Percentiles rank a stretch among this genome's conserved stretches.
Evolutionary conservation across 2,888 invertebrate genomes (phyloP).

Genomic region (Coenonympha arcania): DNA sequence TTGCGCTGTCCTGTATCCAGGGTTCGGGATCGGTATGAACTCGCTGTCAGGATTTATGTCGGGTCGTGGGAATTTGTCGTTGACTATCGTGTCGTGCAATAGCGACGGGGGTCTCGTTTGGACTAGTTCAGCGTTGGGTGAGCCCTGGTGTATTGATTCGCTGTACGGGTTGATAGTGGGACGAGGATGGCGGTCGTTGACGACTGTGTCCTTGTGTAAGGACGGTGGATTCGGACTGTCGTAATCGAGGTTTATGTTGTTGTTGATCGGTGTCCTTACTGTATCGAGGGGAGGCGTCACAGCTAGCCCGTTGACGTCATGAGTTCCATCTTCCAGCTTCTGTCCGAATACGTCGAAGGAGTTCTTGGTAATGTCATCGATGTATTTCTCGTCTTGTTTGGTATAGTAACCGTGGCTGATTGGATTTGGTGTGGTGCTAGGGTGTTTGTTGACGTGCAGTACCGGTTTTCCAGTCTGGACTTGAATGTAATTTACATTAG

Average conservation of each 20-base stretch:
- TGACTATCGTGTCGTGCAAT: conserved; percentile 79
- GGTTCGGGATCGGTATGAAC: conserved; percentile 67
- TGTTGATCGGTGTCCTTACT: conserved; percentile 64
- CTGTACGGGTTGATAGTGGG: conserved; percentile 81
- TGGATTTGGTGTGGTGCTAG: conserved; percentile 71
- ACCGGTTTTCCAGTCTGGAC: conserved; percentile 53
- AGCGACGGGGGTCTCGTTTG: conserved; percentile 65
- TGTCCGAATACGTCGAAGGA: conserved; percentile 83
- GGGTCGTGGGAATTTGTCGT: conserved; percentile 80
- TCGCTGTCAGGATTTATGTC: conserved; percentile 81
- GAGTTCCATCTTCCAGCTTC: conserved; percentile 73
- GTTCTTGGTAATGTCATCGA: conserved; percentile 82
- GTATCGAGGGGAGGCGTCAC: conserved; percentile 65
- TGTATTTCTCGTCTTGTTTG: conserved; percentile 77
- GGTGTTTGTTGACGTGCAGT: conserved; percentile 48
- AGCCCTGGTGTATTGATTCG: conserved; percentile 61
- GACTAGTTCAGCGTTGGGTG: conserved; percentile 48
- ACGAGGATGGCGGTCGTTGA: conserved; percentile 80
- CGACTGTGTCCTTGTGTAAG: conserved; percentile 78
- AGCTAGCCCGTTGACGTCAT: conserved; percentile 61
- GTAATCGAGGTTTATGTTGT: conserved; percentile 67
- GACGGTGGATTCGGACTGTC: conserved; percentile 58
- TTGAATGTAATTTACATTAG: conserved; percentile 51
- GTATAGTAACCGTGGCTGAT: conserved; percentile 78
- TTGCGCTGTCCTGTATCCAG: conserved; percentile 52